phyloP scores from a whole-genome alignment of 2,888 invertebrate genomes.

The Trachelus iudaicus region DNA sequence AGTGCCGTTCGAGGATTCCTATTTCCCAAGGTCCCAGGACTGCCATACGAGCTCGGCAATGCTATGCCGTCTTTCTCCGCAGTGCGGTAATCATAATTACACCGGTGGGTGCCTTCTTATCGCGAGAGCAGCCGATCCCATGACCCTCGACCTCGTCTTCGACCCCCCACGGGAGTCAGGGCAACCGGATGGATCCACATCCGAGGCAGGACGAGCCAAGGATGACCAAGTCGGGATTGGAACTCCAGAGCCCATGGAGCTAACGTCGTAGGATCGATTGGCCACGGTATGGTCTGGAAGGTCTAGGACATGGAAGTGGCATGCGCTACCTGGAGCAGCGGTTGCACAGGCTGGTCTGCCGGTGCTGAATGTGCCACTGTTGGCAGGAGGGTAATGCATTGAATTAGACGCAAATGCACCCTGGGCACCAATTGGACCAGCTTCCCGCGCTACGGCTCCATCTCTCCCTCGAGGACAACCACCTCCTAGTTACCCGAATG shows the following conservation, averaged over 20 bases:
- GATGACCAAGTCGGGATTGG: neutral
- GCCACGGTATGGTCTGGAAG: neutral
- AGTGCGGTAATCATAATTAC: conserved; percentile 62
- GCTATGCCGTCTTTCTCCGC: conserved; percentile 47
- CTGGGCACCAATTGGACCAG: conserved; percentile 60
- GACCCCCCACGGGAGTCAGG: neutral
- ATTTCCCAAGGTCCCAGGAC: conserved; percentile 61
- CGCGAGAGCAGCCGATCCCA: conserved; percentile 39
- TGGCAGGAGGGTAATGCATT: conserved; percentile 67
- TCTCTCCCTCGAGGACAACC: conserved; percentile 53
- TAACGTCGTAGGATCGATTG: neutral
- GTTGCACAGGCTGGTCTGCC: conserved; percentile 33
- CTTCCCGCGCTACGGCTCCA: conserved; percentile 57
- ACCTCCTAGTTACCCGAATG: conserved; percentile 23
- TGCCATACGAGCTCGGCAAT: conserved; percentile 60
- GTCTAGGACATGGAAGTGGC: neutral
- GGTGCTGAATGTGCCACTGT: conserved; percentile 29
- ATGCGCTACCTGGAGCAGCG: neutral
- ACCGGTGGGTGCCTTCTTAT: conserved; percentile 62
- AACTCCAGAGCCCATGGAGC: neutral
- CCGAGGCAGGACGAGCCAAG: neutral
- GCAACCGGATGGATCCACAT: neutral
- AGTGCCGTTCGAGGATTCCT: conserved; percentile 62
- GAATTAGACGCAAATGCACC: conserved; percentile 72
- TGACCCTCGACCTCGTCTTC: conserved; percentile 25